These are phyloP conservation scores for Leptopilina boulardi DNA, from an alignment of 1,140 invertebrate species.

Conservation along the genomic window DNA sequence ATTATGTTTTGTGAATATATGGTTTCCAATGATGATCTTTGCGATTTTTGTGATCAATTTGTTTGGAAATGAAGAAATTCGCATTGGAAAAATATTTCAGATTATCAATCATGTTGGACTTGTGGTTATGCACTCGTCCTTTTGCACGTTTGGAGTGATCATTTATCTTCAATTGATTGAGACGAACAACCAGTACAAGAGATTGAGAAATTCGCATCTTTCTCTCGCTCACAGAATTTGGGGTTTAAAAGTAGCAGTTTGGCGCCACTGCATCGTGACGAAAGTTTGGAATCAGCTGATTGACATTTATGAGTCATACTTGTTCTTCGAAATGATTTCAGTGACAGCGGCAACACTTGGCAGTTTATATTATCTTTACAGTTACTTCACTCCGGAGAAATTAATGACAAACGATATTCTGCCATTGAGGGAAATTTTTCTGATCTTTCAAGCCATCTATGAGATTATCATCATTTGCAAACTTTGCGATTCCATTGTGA, in stretches of 20 bases:
- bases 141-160: background rate
- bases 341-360: background rate
- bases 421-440: background rate
- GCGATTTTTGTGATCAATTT: background rate
- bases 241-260: background rate
- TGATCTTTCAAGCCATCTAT: background rate
- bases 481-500: background rate
- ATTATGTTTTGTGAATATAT: background rate
- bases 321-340: background rate
- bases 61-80: background rate
- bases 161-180: background rate
- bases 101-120: slow-evolving; percentile 7
- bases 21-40: background rate
- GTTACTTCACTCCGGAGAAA: background rate
- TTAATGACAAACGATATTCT: background rate
- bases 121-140: background rate
- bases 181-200: background rate
- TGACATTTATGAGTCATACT: slow-evolving; percentile 3
- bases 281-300: slow-evolving; percentile 19
- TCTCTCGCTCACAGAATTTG: background rate
- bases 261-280: background rate
- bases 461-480: background rate
- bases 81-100: background rate
- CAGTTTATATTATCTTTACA: background rate
- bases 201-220: background rate